phyloP scores from a whole-genome alignment of 2,888 invertebrate genomes.

The Cantharis rustica region DNA sequence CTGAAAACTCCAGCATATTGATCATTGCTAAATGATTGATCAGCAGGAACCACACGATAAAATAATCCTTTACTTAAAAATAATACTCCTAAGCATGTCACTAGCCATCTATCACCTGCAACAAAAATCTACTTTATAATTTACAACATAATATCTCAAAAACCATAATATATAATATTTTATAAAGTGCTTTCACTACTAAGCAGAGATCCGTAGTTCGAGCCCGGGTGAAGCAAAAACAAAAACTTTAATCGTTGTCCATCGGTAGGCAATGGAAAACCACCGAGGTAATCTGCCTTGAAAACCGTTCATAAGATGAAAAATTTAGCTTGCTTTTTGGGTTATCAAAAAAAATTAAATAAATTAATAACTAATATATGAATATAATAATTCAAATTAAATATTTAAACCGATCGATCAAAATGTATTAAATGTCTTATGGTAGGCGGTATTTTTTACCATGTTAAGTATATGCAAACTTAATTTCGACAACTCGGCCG shows the following conservation, averaged over 20 bases:
- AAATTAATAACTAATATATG: not conserved
- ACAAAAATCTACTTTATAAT: constrained; percentile 2
- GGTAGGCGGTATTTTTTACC: not conserved
- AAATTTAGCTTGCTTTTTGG: not conserved
- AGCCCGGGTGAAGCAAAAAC: no score
- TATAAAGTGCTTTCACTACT: no score
- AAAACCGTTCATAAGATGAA: no score
- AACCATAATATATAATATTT: no score
- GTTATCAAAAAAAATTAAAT: not conserved
- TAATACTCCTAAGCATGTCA: constrained; percentile 84
- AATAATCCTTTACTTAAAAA: constrained; percentile 86
- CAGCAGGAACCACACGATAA: constrained; percentile 89
- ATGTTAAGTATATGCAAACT: not conserved
- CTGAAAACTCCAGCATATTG: constrained; percentile 82
- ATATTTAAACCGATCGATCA: not conserved
- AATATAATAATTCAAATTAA: not conserved
- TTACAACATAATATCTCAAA: not conserved
- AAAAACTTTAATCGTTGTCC: no score
- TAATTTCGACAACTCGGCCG: not conserved
- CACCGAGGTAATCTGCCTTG: no score
- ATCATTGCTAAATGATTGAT: constrained; percentile 76
- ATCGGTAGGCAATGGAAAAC: no score
- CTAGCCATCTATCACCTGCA: constrained; percentile 87
- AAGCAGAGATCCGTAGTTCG: no score
- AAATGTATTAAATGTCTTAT: not conserved